Conservation (phyloP, 1,140 invertebrate genomes). For the Apolygus lucorum region DNA sequence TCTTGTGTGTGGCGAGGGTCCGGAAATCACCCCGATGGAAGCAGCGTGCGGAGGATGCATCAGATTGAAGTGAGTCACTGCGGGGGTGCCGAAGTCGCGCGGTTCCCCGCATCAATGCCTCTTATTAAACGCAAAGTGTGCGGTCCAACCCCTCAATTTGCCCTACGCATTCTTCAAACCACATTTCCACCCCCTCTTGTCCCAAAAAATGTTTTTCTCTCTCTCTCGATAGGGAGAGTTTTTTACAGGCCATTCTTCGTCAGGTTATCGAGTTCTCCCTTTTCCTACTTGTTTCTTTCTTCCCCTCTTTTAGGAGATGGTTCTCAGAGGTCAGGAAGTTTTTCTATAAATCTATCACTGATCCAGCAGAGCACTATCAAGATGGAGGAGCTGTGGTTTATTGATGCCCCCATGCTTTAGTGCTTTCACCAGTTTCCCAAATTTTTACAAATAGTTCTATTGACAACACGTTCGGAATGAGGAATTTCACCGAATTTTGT, state of each 20-base stretch:
- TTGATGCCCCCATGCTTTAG: no score
- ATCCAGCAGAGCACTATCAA: no score
- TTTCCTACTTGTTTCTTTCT: background rate
- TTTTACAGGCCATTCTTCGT: constrained; percentile 1
- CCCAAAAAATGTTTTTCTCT: background rate
- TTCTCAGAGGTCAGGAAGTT: background rate
- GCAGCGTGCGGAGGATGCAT: background rate
- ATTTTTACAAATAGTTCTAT: no score
- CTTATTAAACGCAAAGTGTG: constrained; percentile 13
- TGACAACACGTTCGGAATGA: no score
- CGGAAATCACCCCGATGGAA: background rate
- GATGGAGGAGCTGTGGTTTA: no score
- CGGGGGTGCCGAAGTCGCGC: background rate
- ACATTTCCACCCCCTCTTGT: background rate
- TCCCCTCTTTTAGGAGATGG: background rate
- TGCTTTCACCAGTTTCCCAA: no score
- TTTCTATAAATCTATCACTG: constrained; percentile 8
- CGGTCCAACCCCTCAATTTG: constrained; percentile 11
- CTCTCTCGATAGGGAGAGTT: background rate
- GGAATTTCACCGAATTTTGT: no score
- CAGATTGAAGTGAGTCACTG: constrained; percentile 9
- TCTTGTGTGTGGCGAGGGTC: background rate
- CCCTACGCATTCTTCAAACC: background rate
- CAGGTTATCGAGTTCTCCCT: constrained; percentile 6
- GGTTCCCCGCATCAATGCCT: constrained; percentile 14